Percentiles rank a stretch among this genome's conserved stretches.
These are phyloP conservation scores for Platorchestia sp. DNA, from an alignment of 1,140 invertebrate genomes.

Conservation along the genomic window DNA sequence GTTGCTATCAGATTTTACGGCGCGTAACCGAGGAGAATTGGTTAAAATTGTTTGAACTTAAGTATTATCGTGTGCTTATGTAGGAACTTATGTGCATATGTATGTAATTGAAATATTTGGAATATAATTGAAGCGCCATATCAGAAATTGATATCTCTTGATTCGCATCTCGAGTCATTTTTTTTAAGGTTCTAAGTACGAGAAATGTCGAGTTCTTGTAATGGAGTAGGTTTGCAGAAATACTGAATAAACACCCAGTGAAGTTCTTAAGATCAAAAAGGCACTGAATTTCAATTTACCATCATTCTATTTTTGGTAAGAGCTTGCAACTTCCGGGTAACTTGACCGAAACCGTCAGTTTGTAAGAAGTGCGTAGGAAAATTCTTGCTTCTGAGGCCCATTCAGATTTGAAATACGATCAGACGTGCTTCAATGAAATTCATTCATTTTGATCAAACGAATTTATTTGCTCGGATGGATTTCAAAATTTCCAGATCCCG, in stretches of 20 bases:
- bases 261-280: not conserved
- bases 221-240: not conserved
- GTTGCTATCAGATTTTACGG: not conserved
- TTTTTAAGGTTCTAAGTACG: not conserved
- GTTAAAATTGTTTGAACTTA: not conserved
- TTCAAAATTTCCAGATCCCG: not conserved
- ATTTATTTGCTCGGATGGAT: not conserved
- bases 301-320: not conserved
- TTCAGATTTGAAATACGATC: constrained; percentile 2
- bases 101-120: not conserved
- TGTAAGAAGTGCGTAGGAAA: not conserved
- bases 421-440: not conserved
- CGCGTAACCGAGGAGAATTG: not conserved
- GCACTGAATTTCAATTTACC: not conserved
- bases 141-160: too few relatives aligned
- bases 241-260: not conserved
- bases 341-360: not conserved
- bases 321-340: not conserved
- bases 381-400: not conserved
- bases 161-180: not conserved
- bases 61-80: not conserved
- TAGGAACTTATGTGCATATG: not conserved
- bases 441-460: not conserved
- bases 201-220: not conserved
- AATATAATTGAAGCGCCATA: not conserved